Percentiles rank a stretch among this genome's conserved stretches.
These are phyloP conservation scores for Agrilus mali DNA, from an alignment of 2,888 invertebrate species.

Conservation along the genomic window DNA sequence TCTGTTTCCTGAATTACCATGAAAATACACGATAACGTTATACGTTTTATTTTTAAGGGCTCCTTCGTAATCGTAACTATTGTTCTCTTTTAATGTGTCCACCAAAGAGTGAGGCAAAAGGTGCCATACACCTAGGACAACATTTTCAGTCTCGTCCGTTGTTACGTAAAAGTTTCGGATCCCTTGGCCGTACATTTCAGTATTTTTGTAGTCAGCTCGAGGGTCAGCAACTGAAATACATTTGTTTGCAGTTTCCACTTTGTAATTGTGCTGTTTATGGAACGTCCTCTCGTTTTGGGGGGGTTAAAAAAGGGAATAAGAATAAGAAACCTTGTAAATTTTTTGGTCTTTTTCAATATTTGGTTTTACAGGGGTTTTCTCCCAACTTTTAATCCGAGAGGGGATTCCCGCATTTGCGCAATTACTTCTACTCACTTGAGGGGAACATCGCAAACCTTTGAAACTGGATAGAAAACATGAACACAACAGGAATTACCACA, in stretches of 20 bases:
- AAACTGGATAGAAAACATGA: conserved; percentile 54
- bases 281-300: no score
- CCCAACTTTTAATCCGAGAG: no score
- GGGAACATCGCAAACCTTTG: conserved; percentile 55
- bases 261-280: no score
- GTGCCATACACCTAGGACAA: conserved; percentile 59
- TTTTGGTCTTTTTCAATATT: neutral
- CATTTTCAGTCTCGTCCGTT: conserved; percentile 27
- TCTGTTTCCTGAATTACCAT: conserved; percentile 30
- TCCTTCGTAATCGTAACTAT: conserved; percentile 39
- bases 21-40: conserved; percentile 29
- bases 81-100: conserved; percentile 34
- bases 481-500: conserved; percentile 51
- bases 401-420: no score
- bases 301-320: no score
- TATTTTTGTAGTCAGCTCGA: no score
- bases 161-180: conserved; percentile 56
- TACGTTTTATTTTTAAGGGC: conserved; percentile 36
- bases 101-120: conserved; percentile 55
- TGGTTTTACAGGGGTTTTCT: no score
- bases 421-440: conserved; percentile 48
- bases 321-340: no score
- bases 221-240: no score
- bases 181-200: conserved; percentile 30
- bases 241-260: no score